Base-by-base conservation (phyloP, 1,140 invertebrate species). In the Temnothorax curvispinosus region DNA sequence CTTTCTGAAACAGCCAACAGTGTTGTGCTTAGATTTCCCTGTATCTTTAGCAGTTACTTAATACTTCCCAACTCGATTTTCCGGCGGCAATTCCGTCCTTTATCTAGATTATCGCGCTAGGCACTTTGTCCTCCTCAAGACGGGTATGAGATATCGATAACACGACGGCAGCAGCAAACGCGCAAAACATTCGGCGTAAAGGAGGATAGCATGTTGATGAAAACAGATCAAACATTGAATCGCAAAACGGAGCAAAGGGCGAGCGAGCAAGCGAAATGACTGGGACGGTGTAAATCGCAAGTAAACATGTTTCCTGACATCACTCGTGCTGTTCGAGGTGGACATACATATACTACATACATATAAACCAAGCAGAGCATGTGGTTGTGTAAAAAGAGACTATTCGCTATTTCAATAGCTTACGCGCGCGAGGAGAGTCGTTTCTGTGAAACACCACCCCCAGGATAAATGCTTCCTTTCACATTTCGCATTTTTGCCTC, bases 221-320 rank as follows among this genome's bases (percentile, higher is more conserved):
- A 64, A 82, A 21, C 65, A 82, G 52, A 82, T 82, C 65, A 82
- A 82, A 82, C 27, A 82, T 82, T 35, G 27, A 11, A 52, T 52
- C 15, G 35, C n/a, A 54, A 38, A 69, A 38, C 11, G 27, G 54
- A n/a, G n/a, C 47, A 54, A 67, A 69, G 47, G 15, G n/a, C 21
- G 32, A 52, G 9, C 44, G 9, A 58, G 27, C 7, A 7, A 65
- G 35, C 15, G 32, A 58, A 32, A 32, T 32, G 47, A 15, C 8
- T 54, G 38, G 27, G 38, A 52, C 11, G 52, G 35, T 50, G 52
- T 82, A 74, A 82, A 82, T 54, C 78, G 38, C 65, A 7, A 72
- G 78, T 58, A 72, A 82, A 72, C 78, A 82, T 27, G 38, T 58
- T 82, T 72, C 52, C 52, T 74, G 27, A 74, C 52, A 58, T 82